Evolutionary conservation across 2,888 invertebrate genomes (phyloP), one percentile per base, ranked within the genome.

Genomic region (Drosophila recens): DNA sequence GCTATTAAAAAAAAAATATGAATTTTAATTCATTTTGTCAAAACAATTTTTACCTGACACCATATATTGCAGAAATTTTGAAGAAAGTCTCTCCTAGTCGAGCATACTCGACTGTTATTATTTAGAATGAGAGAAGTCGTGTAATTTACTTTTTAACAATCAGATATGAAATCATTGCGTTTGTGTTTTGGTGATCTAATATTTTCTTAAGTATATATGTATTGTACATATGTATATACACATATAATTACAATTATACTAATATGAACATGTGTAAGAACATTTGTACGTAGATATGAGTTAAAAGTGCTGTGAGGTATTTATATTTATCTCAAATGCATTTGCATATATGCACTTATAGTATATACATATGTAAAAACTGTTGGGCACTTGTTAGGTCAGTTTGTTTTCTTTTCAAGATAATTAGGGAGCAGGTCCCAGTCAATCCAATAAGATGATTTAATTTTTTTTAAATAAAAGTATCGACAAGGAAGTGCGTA

Each of bases 291-390:
- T 53, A 52, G 33, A 52, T 46, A 11, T 46, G 36, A 43, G 23
- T 51, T 51, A 30, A 49, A 15, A 48, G 34, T 33, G 46, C 43
- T 36, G 56, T 43, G 56, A 23, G 75, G 49, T 42, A 75, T 75
- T 74, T 74, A 75, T 75, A 75, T 64, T 48, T 69, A 57, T 70
- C 52, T 59, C 23, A 52, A 46, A 36, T 46, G 57, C 23, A 57
- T 46, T 57, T 36, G 57, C 27, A 34, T 57, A 36, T n/a, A 34
- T 57, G 27, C 10, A 23, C 20, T 9, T 30, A 43, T 36, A 23
- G 23, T 23, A 27, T 1, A n/a, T 34, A 45, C 23, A 8, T 13
- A 11, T 33, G 4, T 45, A 9, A 8, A 34, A 15, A 17, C 36
- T 38, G 5, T 15, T 40, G 27, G 30, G 27, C 40, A 30, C 11